Conservation (phyloP, 2,888 invertebrate species). For the Seira ritae region DNA sequence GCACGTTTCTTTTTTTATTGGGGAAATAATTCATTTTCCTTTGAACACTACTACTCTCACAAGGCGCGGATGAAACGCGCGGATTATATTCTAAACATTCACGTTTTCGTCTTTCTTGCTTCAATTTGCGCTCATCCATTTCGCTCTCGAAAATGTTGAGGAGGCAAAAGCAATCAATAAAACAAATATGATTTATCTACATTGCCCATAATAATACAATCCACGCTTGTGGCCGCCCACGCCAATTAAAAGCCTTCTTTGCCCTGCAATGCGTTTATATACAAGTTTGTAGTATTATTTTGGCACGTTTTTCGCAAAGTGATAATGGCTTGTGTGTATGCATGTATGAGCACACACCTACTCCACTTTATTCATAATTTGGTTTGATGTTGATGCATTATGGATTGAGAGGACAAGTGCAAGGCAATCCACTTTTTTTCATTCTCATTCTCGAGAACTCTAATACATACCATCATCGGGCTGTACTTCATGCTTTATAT, state of each 20-base stretch:
- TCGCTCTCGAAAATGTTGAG: background rate
- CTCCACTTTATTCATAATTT: background rate
- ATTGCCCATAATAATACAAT: background rate
- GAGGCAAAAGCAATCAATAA: constrained; percentile 2
- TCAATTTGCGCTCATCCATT: too few relatives aligned
- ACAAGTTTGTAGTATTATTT: too few relatives aligned
- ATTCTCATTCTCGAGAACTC: background rate
- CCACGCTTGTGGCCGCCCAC: constrained; percentile 27
- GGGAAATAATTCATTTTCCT: too few relatives aligned
- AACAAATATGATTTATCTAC: constrained; percentile 23
- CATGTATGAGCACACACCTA: background rate
- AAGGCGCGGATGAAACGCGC: too few relatives aligned
- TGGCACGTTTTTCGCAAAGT: too few relatives aligned
- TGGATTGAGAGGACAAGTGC: constrained; percentile 19
- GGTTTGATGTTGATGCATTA: background rate
- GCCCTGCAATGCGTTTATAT: background rate
- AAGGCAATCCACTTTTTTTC: constrained; percentile 25
- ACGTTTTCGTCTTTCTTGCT: too few relatives aligned
- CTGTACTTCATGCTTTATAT: too few relatives aligned
- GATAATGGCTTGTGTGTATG: constrained; percentile 10
- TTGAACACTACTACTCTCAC: too few relatives aligned
- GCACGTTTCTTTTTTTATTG: too few relatives aligned
- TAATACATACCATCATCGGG: too few relatives aligned
- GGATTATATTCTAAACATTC: too few relatives aligned
- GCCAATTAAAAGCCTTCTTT: constrained; percentile 28